A percentile compares a stretch with the other conserved stretches of the same genome.
Conservation (phyloP, 2,113 vertebrate species). For the Cercopithecus mona region DNA sequence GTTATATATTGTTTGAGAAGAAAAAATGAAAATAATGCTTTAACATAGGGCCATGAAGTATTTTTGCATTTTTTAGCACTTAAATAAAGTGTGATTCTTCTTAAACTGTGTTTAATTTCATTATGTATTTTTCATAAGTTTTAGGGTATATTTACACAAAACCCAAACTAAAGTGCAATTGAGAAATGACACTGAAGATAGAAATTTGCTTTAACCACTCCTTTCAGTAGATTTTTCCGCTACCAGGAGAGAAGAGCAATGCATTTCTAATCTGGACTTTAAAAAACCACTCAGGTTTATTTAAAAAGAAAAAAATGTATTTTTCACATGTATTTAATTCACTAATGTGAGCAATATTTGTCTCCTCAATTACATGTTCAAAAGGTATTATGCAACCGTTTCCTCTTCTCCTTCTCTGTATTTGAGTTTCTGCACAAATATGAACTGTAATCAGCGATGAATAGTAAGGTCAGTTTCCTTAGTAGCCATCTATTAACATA, state of each 20-base stretch:
- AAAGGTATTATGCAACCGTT: not conserved
- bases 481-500: not conserved
- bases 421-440: not conserved
- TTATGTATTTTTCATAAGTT: not conserved
- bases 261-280: not conserved
- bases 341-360: not conserved
- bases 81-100: not conserved
- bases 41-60: not conserved
- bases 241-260: not conserved
- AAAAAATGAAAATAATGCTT: not conserved
- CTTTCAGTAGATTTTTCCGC: not conserved
- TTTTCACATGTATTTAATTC: not conserved
- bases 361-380: not conserved
- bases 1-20: not conserved
- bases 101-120: conserved; percentile 14
- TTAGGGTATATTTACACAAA: not conserved
- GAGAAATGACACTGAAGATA: not conserved
- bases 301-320: not conserved
- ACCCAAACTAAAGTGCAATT: not conserved
- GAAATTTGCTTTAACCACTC: not conserved
- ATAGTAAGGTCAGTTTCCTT: not conserved
- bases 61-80: not conserved
- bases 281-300: not conserved
- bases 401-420: not conserved
- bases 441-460: not conserved